Evolutionary conservation across 1,140 invertebrate genomes (phyloP), one percentile per base, ranked within the genome.

Genomic region (Drosophila subpulchrella): DNA sequence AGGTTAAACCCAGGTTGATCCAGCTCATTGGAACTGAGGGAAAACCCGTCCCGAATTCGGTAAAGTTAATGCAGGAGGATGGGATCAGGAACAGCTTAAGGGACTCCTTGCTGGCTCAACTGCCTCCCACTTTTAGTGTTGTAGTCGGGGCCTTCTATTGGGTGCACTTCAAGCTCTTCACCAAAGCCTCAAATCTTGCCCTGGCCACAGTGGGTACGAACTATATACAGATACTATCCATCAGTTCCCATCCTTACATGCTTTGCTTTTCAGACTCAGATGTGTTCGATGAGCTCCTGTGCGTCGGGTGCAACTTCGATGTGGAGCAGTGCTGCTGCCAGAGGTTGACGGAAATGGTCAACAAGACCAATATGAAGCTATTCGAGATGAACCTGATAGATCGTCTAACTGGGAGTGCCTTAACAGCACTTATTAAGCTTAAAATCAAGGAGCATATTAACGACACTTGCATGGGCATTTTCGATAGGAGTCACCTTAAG

Each of bases 381-480:
- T 94, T 95, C 79, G 95, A 97, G 75, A 93, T 98, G 60, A 95
- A 95, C 67, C 92, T 98, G 51, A 92, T 98, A 12, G 97, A 98
- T 91, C 94, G 96, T 73, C 91, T 98, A 5, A 95, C 96, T 4
- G 96, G 96, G 6, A 96, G 97, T 91, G 95, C 97, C 6, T 93
- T 98, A 8, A 97, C 97, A 10, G 95, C 94, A 50, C 94, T 98
- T 48, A 97, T 97, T 51, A 96, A 97, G 84, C 92, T 95, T 70
- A 94, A 96, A 78, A 98, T 98, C 54, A 95, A 96, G 91, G 94
- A 94, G 78, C 96, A 98, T 82, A 96, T 98, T 8, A 94, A 95
- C 81, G 95, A 95, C 74, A 95, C 95, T 0, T 98, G 97, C 85
- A 95, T 96, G 84, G 96, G 96, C 54, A 96, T 95, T 70, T 98